Base-by-base conservation (phyloP, 2,888 invertebrate genomes). In the Torymus texanus region DNA sequence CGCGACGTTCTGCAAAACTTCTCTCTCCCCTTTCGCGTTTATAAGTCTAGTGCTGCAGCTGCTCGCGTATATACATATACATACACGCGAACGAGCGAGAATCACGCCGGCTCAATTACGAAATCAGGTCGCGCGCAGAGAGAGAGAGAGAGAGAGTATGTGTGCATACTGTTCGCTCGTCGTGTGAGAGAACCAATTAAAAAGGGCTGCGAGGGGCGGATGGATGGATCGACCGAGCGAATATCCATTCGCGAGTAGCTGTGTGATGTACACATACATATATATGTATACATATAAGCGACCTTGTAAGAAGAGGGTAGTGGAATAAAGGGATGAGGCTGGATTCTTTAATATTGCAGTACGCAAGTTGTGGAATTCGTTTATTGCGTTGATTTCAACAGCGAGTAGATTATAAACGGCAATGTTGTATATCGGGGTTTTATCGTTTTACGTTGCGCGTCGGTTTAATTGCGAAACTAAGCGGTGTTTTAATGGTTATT, bases 371-470 rank as follows among this genome's bases (percentile, higher is more conserved):
- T n/a, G 58, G 74, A 74, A 74, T 74, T 74, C 74, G 55, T 74
- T 74, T 65, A 74, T 74, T 65, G 65, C 63, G 73, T 63, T 65
- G 73, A 63, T 73, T 73, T 41, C 73, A 56, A 29, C 51, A 51
- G 24, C 14, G 71, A 51, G 51, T 8, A 8, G 41, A 41, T 41
- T 41, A 41, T 41, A 41, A 8, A 41, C 5, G 41, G 41, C 41
- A 8, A 1, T 41, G 41, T 41, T n/a, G n/a, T n/a, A n/a, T n/a
- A n/a, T n/a, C n/a, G n/a, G n/a, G n/a, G n/a, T n/a, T n/a, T n/a
- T n/a, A n/a, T n/a, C n/a, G 8, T 41, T 41, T 5, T 5, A 8
- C 8, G 41, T 8, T 8, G 41, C 5, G 41, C 41, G 8, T 8
- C 41, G 41, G 41, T 41, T 41, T 41, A 41, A 41, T 41, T 41